phyloP scores from a whole-genome alignment of 2,888 invertebrate species.

The Smittia aterrima region DNA sequence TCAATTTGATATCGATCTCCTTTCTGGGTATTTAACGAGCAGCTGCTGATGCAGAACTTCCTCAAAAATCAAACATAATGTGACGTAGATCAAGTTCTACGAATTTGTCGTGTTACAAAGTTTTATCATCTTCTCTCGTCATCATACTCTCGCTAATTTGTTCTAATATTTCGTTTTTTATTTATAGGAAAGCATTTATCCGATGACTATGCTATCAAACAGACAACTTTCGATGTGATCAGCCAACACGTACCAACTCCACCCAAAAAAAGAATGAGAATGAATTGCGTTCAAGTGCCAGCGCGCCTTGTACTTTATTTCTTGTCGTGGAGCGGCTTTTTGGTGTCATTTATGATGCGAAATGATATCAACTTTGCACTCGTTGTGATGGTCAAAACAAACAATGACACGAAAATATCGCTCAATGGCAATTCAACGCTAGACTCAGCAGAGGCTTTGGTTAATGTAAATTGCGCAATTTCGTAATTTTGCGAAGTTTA shows the following conservation, averaged over 20 bases:
- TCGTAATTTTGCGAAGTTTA: too few relatives aligned
- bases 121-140: too few relatives aligned
- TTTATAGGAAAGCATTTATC: not conserved
- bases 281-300: slow-evolving; percentile 55
- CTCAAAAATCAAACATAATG: too few relatives aligned
- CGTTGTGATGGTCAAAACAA: slow-evolving; percentile 23
- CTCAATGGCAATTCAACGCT: slow-evolving; percentile 9
- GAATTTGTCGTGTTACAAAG: too few relatives aligned
- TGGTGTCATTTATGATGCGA: slow-evolving; percentile 74
- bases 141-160: too few relatives aligned
- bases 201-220: not conserved
- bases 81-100: too few relatives aligned
- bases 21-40: too few relatives aligned
- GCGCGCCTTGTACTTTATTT: slow-evolving; percentile 69
- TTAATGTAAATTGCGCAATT: too few relatives aligned
- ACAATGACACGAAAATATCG: not conserved
- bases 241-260: not conserved
- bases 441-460: not conserved
- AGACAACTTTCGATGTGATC: not conserved
- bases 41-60: too few relatives aligned
- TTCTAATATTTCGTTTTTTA: too few relatives aligned
- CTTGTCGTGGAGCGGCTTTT: slow-evolving; percentile 69
- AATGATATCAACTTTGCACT: slow-evolving; percentile 55
- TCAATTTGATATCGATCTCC: too few relatives aligned
- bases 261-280: slow-evolving; percentile 1